Percentiles rank a stretch among this genome's conserved stretches.
phyloP scores from a whole-genome alignment of 2,113 vertebrate species.

The Oceanodroma tethys region DNA sequence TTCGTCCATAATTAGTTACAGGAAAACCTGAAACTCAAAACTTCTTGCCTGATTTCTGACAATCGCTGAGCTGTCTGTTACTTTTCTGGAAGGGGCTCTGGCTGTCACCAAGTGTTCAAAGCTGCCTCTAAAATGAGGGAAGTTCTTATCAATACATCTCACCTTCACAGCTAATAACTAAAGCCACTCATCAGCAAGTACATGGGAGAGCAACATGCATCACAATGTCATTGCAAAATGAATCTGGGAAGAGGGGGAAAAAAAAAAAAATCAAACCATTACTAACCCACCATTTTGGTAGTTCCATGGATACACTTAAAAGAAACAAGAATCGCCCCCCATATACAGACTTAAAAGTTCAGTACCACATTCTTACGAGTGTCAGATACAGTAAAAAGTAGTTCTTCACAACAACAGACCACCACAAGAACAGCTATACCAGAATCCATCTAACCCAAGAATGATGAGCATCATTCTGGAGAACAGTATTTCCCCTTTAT shows the following conservation, averaged over 20 bases:
- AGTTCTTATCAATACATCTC: background rate
- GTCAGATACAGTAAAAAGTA: background rate
- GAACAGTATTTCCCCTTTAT: background rate
- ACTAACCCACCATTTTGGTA: background rate
- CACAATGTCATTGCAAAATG: background rate
- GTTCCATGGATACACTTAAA: background rate
- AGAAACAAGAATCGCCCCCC: background rate
- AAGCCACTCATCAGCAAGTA: background rate
- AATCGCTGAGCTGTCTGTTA: too few species aligned
- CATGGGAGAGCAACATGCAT: background rate
- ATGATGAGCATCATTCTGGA: background rate
- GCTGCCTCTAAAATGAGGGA: background rate
- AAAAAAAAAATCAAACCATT: background rate
- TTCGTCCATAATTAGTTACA: background rate
- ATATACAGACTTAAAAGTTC: background rate
- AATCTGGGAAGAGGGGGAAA: background rate
- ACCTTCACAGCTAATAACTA: background rate
- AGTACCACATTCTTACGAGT: rapidly evolving
- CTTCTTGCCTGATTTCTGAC: background rate
- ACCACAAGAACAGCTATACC: background rate
- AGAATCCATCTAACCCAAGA: background rate
- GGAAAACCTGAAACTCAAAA: background rate
- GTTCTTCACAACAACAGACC: background rate
- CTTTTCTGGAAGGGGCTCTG: background rate
- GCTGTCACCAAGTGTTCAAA: background rate